These are phyloP conservation scores for Heliconius himera DNA, from an alignment of 1,140 invertebrate species.

Conservation along the genomic window DNA sequence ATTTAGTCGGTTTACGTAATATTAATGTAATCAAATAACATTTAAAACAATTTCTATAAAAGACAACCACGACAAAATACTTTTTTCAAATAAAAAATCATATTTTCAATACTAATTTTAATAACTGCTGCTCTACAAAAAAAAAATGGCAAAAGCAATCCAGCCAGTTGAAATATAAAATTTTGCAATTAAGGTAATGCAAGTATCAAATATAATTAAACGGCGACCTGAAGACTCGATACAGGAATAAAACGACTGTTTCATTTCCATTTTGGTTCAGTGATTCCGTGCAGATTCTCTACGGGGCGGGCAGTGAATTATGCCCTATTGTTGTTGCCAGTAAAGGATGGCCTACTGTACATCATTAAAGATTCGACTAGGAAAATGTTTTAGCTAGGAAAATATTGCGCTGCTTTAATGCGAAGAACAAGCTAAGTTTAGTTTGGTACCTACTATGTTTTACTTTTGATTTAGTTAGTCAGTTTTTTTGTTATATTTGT, in stretches of 20 bases:
- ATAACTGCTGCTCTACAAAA: neutral
- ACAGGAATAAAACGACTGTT: conserved; percentile 37
- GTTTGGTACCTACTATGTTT: neutral
- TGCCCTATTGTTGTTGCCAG: conserved; percentile 58
- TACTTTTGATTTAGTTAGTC: neutral
- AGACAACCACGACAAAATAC: no score
- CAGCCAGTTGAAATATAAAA: neutral
- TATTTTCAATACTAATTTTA: neutral
- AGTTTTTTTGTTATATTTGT: no score
- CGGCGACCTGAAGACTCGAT: conserved; percentile 30
- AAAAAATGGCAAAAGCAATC: neutral
- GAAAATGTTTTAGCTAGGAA: conserved; percentile 39
- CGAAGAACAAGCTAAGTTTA: neutral
- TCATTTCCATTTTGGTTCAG: conserved; percentile 56
- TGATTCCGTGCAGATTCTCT: conserved; percentile 58
- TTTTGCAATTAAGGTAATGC: conserved; percentile 18
- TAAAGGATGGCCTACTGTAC: conserved; percentile 51
- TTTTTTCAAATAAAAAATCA: no score
- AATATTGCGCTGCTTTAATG: conserved; percentile 30
- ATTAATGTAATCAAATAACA: neutral
- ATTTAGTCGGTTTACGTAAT: neutral
- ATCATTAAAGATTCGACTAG: conserved; percentile 44
- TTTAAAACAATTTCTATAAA: neutral
- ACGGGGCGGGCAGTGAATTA: conserved; percentile 56
- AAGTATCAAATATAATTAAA: conserved; percentile 28